Percentiles rank a stretch among this genome's conserved stretches.
Evolutionary conservation across 2,888 invertebrate genomes (phyloP).

Genomic region (Leistus spinibarbis): DNA sequence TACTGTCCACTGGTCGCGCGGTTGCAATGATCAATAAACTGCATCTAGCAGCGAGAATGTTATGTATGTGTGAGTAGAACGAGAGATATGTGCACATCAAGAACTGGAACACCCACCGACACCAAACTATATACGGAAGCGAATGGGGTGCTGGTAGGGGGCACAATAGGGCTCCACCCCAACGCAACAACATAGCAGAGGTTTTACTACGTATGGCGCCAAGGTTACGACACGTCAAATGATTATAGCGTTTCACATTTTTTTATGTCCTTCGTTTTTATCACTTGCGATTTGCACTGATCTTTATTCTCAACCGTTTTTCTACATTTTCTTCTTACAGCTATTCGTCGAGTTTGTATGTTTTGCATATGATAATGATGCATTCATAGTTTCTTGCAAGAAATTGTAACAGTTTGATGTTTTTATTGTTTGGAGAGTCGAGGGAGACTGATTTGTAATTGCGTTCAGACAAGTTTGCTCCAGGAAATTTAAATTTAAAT

Average conservation of each 20-base stretch:
- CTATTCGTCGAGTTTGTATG: not conserved
- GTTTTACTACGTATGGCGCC: not conserved
- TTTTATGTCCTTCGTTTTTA: not conserved
- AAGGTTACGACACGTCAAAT: not conserved
- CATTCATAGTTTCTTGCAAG: not conserved
- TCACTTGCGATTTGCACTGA: not conserved
- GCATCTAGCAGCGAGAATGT: not conserved
- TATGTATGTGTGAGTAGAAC: not conserved
- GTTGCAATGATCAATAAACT: conserved; percentile 25
- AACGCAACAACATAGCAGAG: not conserved
- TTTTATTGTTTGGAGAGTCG: not conserved
- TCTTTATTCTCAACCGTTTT: not conserved
- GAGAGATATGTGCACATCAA: not conserved
- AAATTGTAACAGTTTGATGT: not conserved
- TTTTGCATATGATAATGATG: not conserved
- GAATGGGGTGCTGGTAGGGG: not conserved
- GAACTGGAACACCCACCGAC: not conserved
- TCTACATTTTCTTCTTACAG: not conserved
- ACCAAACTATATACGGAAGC: too few species aligned
- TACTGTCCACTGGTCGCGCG: not conserved
- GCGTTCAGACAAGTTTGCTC: not conserved
- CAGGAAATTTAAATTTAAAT: not conserved
- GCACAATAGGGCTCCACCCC: not conserved
- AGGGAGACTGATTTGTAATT: not conserved
- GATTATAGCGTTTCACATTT: not conserved